Percentiles rank a stretch among this genome's conserved stretches.
These are phyloP conservation scores for Schizaphis graminum DNA, from an alignment of 2,888 invertebrate genomes.

Conservation along the genomic window DNA sequence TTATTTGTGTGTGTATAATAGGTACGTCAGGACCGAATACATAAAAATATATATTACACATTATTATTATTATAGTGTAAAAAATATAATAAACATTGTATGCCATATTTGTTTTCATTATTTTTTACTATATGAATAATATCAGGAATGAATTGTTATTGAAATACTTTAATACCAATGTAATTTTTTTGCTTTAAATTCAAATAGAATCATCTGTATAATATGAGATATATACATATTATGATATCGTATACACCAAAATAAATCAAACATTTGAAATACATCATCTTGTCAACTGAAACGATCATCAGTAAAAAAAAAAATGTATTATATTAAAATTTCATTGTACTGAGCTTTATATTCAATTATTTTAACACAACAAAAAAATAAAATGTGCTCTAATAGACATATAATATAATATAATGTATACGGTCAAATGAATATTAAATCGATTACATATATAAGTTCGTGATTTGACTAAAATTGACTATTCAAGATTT, in stretches of 20 bases:
- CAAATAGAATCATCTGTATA: background rate
- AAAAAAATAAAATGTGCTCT: background rate
- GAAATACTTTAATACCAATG: background rate
- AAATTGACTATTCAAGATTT: background rate
- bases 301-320: background rate
- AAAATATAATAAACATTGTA: background rate
- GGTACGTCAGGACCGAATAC: background rate
- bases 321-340: background rate
- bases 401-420: background rate
- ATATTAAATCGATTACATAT: background rate
- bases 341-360: background rate
- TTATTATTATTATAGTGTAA: background rate
- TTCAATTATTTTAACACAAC: background rate
- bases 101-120: background rate
- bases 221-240: background rate
- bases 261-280: background rate
- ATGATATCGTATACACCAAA: background rate
- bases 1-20: background rate
- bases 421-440: background rate
- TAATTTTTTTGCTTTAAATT: background rate
- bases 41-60: background rate
- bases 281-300: background rate
- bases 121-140: background rate
- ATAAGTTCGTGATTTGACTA: background rate
- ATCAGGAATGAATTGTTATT: background rate